phyloP scores from a whole-genome alignment of 2,888 invertebrate genomes.

The Mactromeris polynyma region DNA sequence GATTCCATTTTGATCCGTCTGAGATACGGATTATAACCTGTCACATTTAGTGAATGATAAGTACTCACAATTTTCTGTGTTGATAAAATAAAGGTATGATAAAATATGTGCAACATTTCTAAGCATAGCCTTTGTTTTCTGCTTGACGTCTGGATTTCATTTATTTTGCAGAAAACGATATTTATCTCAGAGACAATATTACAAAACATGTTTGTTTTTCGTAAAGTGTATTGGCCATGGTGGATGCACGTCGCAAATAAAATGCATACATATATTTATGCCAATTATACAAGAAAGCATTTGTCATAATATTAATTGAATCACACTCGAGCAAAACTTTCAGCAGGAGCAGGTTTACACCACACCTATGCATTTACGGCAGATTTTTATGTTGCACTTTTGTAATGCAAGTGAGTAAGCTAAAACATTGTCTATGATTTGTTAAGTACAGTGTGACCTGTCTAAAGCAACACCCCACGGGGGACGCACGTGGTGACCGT shows the following conservation, averaged over 20 bases:
- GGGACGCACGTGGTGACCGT: too few species aligned
- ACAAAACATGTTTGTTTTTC: background rate
- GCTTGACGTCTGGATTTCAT: background rate
- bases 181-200: background rate
- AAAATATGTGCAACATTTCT: conserved; percentile 5
- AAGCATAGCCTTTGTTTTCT: background rate
- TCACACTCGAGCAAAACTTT: background rate
- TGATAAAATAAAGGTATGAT: background rate
- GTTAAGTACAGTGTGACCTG: background rate
- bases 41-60: conserved; percentile 43
- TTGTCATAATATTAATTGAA: background rate
- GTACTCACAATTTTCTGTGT: conserved; percentile 19
- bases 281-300: background rate
- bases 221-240: background rate
- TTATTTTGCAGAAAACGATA: background rate
- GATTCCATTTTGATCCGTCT: conserved; percentile 53
- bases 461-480: too few species aligned
- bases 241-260: background rate
- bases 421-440: background rate
- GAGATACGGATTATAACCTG: conserved; percentile 52
- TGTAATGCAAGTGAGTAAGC: background rate
- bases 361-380: background rate
- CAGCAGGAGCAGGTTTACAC: background rate
- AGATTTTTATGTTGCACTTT: background rate
- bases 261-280: background rate